phyloP scores from a whole-genome alignment of 2,113 vertebrate genomes.

The Rhineura floridana region DNA sequence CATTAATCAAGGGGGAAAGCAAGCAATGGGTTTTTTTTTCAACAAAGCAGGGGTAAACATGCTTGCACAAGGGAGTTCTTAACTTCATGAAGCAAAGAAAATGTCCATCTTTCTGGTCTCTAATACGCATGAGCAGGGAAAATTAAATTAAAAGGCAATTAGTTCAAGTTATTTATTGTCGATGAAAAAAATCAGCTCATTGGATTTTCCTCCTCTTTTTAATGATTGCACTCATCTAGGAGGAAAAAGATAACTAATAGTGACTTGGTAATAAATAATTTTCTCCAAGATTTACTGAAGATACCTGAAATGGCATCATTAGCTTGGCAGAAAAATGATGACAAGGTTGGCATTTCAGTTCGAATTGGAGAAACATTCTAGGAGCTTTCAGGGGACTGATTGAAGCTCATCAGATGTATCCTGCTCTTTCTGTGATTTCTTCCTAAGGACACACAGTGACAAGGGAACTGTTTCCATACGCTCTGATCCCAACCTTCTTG shows the following conservation, averaged over 20 bases:
- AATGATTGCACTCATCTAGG: neutral
- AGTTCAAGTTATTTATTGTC: slow-evolving; percentile 26
- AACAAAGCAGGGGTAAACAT: neutral
- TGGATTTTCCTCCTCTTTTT: neutral
- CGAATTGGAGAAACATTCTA: neutral
- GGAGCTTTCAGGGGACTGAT: neutral
- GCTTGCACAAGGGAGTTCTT: neutral
- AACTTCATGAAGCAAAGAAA: neutral
- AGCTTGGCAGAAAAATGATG: neutral
- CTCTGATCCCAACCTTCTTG: neutral
- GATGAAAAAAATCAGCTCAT: neutral
- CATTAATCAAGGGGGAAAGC: neutral
- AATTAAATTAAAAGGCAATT: neutral
- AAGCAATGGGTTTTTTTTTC: neutral
- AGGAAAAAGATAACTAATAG: neutral
- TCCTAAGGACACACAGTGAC: neutral
- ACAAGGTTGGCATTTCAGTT: neutral
- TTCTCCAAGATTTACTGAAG: slow-evolving; percentile 25
- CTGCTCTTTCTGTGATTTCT: neutral
- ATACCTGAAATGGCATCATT: slow-evolving; percentile 15
- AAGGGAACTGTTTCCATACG: neutral
- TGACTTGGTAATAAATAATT: neutral
- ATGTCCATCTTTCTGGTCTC: neutral
- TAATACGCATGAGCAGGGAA: neutral
- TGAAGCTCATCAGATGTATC: neutral